Evolutionary conservation across 2,113 vertebrate species (phyloP).

Genomic region (Saimiri boliviensis): DNA sequence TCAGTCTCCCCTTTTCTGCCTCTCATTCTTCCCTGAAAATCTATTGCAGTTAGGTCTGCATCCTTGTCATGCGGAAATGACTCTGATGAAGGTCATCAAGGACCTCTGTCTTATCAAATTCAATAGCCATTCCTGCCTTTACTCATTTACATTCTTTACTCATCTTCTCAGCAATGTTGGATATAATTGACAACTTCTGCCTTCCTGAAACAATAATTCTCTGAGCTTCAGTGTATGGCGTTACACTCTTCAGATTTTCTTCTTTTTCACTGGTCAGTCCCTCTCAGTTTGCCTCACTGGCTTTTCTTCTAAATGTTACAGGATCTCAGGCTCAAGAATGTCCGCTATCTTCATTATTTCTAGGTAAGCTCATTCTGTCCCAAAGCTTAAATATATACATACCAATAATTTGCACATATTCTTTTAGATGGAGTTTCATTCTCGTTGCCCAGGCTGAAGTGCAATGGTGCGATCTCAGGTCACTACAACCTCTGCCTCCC

Average conservation of each 20-base stretch:
- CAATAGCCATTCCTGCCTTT: background rate
- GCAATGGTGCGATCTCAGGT: too few relatives aligned
- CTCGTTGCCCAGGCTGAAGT: too few relatives aligned
- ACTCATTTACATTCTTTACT: background rate
- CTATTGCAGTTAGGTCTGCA: background rate
- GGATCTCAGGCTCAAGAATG: background rate
- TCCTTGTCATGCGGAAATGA: background rate
- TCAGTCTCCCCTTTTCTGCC: background rate
- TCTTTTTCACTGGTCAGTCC: background rate
- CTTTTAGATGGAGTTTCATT: too few relatives aligned
- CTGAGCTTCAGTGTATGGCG: background rate
- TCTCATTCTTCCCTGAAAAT: background rate
- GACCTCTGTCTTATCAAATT: background rate
- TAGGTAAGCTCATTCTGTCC: background rate
- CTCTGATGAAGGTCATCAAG: background rate
- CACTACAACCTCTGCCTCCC: too few relatives aligned
- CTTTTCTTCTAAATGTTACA: background rate
- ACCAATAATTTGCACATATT: background rate
- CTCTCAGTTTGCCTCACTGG: background rate
- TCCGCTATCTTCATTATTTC: background rate
- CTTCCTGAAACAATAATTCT: background rate
- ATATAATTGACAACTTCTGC: background rate
- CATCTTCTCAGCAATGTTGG: background rate
- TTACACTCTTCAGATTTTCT: background rate
- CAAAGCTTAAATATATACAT: background rate